Conservation (phyloP, 2,888 invertebrate genomes). For the Patella depressa region DNA sequence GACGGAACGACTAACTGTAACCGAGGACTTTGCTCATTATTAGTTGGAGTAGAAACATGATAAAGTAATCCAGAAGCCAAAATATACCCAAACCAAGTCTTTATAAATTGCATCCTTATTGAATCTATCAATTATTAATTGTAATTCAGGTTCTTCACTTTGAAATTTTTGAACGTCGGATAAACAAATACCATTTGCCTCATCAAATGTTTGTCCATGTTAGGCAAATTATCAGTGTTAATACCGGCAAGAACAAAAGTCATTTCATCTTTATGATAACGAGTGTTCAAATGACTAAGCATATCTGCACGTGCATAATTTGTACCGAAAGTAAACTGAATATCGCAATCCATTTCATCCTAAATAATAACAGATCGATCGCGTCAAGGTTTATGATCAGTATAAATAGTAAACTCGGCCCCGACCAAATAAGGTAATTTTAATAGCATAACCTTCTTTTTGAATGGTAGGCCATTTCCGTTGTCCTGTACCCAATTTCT, state of each 20-base stretch:
- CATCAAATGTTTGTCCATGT: background rate
- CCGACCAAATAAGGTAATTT: conserved; percentile 9
- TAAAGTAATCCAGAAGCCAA: background rate
- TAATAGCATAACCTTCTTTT: conserved; percentile 13
- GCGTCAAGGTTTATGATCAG: conserved; percentile 21
- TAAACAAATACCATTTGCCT: background rate
- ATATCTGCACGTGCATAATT: conserved; percentile 8
- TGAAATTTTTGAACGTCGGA: background rate
- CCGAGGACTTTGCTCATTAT: background rate
- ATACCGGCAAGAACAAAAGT: background rate
- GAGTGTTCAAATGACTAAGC: background rate
- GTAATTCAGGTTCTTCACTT: background rate
- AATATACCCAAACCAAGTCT: background rate
- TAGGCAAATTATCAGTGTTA: background rate
- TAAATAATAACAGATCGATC: conserved; percentile 5
- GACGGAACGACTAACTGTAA: background rate
- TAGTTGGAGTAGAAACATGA: background rate
- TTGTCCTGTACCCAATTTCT: background rate
- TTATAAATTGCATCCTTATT: background rate
- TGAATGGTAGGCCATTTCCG: conserved; percentile 20
- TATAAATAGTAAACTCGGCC: conserved; percentile 13
- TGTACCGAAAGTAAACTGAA: conserved; percentile 5
- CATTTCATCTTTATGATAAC: background rate
- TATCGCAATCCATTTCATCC: background rate
- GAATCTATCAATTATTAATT: background rate